These are phyloP conservation scores for Calypte anna DNA, from an alignment of 2,113 vertebrate species.

Conservation along the genomic window DNA sequence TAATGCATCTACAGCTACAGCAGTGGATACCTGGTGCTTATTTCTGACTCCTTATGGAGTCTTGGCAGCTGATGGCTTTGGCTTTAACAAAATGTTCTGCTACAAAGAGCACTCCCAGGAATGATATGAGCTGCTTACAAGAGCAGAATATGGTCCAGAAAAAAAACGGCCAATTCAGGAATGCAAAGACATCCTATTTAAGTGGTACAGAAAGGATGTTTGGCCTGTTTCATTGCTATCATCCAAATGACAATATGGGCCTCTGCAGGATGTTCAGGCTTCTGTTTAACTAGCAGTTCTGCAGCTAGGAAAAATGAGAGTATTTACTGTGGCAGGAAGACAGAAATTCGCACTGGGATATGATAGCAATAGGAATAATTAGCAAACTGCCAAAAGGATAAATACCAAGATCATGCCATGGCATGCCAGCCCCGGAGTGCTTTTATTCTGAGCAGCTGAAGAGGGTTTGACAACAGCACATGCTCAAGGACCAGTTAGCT, in stretches of 20 bases:
- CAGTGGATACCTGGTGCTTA: not conserved
- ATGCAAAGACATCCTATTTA: conserved; percentile 36
- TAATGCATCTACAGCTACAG: conserved; percentile 19
- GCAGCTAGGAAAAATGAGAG: not conserved
- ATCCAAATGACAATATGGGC: conserved; percentile 40
- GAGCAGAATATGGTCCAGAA: conserved; percentile 38
- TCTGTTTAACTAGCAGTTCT: not conserved
- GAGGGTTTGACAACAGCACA: conserved; percentile 56
- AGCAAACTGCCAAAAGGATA: conserved; percentile 62
- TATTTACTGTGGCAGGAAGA: conserved; percentile 56
- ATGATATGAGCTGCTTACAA: conserved; percentile 38
- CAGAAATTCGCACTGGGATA: conserved; percentile 14
- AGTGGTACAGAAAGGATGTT: conserved; percentile 43
- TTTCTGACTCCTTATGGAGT: conserved; percentile 45
- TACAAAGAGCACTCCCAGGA: conserved; percentile 51
- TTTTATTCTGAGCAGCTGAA: not conserved
- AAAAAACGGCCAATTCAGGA: not conserved
- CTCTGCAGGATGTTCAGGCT: conserved; percentile 40
- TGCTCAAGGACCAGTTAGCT: conserved; percentile 50
- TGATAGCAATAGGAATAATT: conserved; percentile 64
- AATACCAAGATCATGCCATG: conserved; percentile 51
- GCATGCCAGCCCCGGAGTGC: not conserved
- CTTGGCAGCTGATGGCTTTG: conserved; percentile 51
- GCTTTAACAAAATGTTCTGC: conserved; percentile 49
- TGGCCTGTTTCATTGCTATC: not conserved